Conservation (phyloP, 2,888 invertebrate species). For the Cryptophagus acutangulus region DNA sequence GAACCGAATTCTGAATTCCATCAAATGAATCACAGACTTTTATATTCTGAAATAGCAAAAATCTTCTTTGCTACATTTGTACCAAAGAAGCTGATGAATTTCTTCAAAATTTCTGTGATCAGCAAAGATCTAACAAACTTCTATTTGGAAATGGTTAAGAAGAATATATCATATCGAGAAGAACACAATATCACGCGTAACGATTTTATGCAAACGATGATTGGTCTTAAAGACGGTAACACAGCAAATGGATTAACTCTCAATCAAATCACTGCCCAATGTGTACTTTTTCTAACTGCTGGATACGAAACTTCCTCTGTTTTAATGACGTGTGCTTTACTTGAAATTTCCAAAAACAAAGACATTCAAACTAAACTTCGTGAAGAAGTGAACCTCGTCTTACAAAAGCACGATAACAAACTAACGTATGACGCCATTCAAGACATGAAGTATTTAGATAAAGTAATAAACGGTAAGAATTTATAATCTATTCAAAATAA, state of each 20-base stretch:
- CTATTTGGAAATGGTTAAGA: slow-evolving; percentile 35
- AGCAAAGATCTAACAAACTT: too few relatives aligned
- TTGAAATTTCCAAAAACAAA: slow-evolving; percentile 21
- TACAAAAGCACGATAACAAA: slow-evolving; percentile 22
- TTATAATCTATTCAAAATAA: too few relatives aligned
- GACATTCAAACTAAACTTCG: slow-evolving; percentile 23
- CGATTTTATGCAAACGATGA: slow-evolving; percentile 51
- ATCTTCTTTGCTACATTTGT: too few relatives aligned
- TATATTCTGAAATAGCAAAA: too few relatives aligned
- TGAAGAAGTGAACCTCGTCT: slow-evolving; percentile 23
- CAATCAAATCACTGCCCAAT: slow-evolving; percentile 22
- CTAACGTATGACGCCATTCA: slow-evolving; percentile 30
- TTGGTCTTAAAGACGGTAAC: too few relatives aligned
- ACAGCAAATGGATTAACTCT: slow-evolving; percentile 15
- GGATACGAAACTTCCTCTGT: slow-evolving; percentile 28
- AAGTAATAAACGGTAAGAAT: not conserved
- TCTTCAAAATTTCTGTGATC: too few relatives aligned
- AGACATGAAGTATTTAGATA: slow-evolving; percentile 37
- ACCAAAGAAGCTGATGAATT: too few relatives aligned
- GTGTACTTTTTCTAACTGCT: slow-evolving; percentile 23
- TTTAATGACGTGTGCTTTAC: slow-evolving; percentile 23
- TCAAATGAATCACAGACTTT: too few relatives aligned
- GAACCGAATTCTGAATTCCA: too few relatives aligned
- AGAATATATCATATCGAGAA: slow-evolving; percentile 44
- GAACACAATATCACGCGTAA: slow-evolving; percentile 42